phyloP scores from a whole-genome alignment of 2,797 vertebrate species.

The Acanthurus tractus region DNA sequence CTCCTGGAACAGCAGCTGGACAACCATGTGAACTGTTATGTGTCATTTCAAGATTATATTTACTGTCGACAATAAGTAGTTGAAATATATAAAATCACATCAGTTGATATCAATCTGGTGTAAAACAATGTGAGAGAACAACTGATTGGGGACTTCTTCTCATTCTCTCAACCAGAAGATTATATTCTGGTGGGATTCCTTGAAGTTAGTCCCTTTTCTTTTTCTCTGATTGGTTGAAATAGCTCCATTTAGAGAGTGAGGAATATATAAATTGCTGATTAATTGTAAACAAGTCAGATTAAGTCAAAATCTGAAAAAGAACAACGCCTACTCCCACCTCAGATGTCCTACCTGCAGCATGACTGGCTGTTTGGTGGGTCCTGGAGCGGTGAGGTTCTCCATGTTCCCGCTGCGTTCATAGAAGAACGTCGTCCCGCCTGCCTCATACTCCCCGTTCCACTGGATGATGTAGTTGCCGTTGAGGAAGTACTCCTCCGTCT shows the following conservation, averaged over 20 bases:
- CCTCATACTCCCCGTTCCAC: conserved; percentile 96
- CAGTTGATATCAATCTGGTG: neutral
- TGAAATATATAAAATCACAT: neutral
- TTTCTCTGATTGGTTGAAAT: neutral
- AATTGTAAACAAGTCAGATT: neutral
- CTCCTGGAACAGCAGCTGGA: conserved; percentile 95
- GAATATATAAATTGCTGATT: neutral
- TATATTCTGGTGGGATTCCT: neutral
- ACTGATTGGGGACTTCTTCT: neutral
- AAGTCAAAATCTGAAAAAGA: neutral
- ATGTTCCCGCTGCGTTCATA: conserved; percentile 93
- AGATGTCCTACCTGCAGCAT: conserved; percentile 92
- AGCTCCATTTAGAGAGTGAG: neutral
- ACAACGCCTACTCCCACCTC: neutral
- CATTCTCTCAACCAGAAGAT: neutral
- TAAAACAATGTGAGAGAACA: conserved; percentile 1
- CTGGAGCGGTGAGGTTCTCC: conserved; percentile 94
- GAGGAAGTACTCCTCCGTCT: conserved; percentile 92
- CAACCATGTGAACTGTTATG: conserved; percentile 8
- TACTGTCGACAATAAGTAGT: neutral
- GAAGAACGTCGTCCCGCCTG: conserved; percentile 92
- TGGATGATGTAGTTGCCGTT: conserved; percentile 98
- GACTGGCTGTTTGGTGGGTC: conserved; percentile 92
- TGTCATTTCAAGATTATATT: neutral
- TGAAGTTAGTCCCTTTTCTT: neutral